phyloP scores from a whole-genome alignment of 2,888 invertebrate genomes.

The Pseudeuparius sepicola region DNA sequence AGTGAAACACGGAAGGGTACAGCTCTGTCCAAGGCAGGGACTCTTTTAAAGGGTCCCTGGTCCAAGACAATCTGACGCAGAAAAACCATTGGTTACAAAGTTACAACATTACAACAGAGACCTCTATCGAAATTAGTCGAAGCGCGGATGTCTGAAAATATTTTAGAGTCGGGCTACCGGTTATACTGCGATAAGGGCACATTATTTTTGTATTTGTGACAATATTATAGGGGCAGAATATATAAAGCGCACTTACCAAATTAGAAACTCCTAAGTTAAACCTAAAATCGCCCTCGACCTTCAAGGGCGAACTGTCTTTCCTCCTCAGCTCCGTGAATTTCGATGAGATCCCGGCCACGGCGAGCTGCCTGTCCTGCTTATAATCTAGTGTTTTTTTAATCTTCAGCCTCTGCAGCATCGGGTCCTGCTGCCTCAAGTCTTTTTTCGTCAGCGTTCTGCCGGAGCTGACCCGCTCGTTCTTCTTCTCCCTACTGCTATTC shows the following conservation, averaged over 20 bases:
- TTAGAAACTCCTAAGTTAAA: conserved; percentile 29
- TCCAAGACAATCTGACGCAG: too few relatives aligned
- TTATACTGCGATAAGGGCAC: too few relatives aligned
- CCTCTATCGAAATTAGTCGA: too few relatives aligned
- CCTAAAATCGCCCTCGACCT: conserved; percentile 29
- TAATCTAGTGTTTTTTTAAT: conserved; percentile 64
- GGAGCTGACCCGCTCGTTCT: conserved; percentile 33
- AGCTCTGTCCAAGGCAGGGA: too few relatives aligned
- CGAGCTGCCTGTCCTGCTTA: conserved; percentile 72
- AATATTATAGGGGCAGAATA: too few relatives aligned
- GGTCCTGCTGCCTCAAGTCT: conserved; percentile 52
- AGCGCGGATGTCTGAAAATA: too few relatives aligned
- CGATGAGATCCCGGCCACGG: conserved; percentile 64
- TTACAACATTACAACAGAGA: too few relatives aligned
- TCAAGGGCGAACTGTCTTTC: conserved; percentile 49
- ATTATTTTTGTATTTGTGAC: too few relatives aligned
- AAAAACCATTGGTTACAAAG: too few relatives aligned
- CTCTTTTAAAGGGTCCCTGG: too few relatives aligned
- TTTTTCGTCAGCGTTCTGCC: conserved; percentile 42
- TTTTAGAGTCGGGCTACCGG: too few relatives aligned
- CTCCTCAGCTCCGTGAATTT: conserved; percentile 50
- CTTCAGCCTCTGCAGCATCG: conserved; percentile 48
- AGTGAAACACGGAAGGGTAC: too few relatives aligned
- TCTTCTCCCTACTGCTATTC: conserved; percentile 27
- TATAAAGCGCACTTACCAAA: conserved; percentile 31